Evolutionary conservation across 2,888 invertebrate species (phyloP).

Genomic region (Ryuthela nishihirai): DNA sequence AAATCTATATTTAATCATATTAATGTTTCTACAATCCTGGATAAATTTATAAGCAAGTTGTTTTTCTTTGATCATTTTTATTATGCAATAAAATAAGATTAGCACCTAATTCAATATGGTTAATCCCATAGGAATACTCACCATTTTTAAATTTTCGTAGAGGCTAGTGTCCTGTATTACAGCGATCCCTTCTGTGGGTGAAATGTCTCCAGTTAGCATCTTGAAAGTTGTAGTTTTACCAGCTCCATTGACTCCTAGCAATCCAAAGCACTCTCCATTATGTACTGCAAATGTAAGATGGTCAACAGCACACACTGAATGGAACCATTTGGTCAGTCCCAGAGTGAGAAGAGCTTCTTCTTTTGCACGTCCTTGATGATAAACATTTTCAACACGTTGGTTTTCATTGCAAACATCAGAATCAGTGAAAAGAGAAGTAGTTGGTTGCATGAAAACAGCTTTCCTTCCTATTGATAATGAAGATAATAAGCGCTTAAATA

Average conservation of each 20-base stretch:
- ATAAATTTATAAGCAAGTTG: too few relatives aligned
- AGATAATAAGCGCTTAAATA: too few relatives aligned
- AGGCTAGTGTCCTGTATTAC: not conserved
- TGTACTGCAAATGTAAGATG: constrained; percentile 21
- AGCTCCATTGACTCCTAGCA: constrained; percentile 38
- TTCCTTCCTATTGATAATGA: too few relatives aligned
- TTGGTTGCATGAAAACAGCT: too few relatives aligned
- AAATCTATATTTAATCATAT: too few relatives aligned
- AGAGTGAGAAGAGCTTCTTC: constrained; percentile 8
- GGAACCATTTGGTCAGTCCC: constrained; percentile 18
- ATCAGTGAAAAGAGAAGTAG: constrained; percentile 2
- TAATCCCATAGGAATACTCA: not conserved
- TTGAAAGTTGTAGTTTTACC: constrained; percentile 37
- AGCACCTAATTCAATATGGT: not conserved
- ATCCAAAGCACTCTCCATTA: constrained; percentile 34
- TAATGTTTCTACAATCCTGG: too few relatives aligned
- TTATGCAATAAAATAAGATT: not conserved
- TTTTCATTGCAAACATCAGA: constrained; percentile 19
- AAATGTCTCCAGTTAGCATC: constrained; percentile 25
- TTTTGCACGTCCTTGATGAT: not conserved
- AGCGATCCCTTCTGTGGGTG: not conserved
- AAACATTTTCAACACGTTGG: constrained; percentile 1
- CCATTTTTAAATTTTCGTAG: not conserved
- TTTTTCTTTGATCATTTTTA: too few relatives aligned
- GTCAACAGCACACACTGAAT: constrained; percentile 26